A percentile compares a stretch with the other conserved stretches of the same genome.
These are phyloP conservation scores for Pogonognathellus flavescens DNA, from an alignment of 1,140 invertebrate genomes.

Conservation along the genomic window DNA sequence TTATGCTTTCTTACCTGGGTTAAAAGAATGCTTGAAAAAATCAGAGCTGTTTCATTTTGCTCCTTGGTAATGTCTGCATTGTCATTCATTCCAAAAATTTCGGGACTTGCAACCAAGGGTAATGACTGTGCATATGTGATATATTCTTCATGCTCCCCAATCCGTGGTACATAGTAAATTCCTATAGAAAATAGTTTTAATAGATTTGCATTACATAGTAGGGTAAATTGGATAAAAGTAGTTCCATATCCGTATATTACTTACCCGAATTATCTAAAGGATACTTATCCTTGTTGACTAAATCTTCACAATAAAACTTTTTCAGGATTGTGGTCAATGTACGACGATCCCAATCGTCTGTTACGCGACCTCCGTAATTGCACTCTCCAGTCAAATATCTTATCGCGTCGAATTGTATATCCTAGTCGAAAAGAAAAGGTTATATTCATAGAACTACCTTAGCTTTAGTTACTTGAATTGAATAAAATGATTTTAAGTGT, in stretches of 20 bases:
- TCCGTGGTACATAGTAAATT: constrained; percentile 81
- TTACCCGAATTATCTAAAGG: constrained; percentile 71
- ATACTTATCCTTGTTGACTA: constrained; percentile 70
- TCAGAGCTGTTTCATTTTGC: constrained; percentile 85
- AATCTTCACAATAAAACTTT: constrained; percentile 81
- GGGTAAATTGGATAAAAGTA: not conserved
- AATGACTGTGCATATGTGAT: constrained; percentile 82
- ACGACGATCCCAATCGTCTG: constrained; percentile 93
- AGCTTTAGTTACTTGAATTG: not conserved
- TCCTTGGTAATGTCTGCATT: constrained; percentile 97
- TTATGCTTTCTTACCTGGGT: too few species aligned
- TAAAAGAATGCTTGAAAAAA: constrained; percentile 84
- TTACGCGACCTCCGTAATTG: constrained; percentile 96
- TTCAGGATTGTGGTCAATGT: constrained; percentile 86
- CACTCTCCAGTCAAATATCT: constrained; percentile 94
- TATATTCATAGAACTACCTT: too few species aligned
- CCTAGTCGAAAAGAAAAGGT: constrained; percentile 70
- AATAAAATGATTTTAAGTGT: not conserved
- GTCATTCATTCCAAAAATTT: constrained; percentile 92
- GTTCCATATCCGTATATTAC: not conserved
- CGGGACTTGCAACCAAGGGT: constrained; percentile 84
- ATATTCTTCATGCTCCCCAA: constrained; percentile 83
- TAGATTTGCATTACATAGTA: not conserved
- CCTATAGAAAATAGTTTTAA: constrained; percentile 70
- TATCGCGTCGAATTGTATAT: constrained; percentile 90